These are phyloP conservation scores for Tapirus terrestris DNA, from an alignment of 2,113 vertebrate species.

Conservation along the genomic window DNA sequence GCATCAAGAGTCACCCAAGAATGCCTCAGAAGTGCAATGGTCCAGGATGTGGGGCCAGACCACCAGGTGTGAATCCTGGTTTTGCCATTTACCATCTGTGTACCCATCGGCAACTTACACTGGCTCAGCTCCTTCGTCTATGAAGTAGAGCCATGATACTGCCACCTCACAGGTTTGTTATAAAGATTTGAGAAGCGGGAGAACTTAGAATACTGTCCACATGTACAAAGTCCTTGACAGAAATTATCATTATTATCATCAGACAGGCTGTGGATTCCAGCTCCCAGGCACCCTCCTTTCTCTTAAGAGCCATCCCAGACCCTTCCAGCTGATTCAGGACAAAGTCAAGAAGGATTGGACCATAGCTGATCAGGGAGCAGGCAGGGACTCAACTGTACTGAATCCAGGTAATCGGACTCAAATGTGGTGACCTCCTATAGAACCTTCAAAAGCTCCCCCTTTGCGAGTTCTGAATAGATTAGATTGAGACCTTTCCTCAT, in stretches of 20 bases:
- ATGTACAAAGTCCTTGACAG: not conserved
- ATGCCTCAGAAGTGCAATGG: not conserved
- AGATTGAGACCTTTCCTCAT: not conserved
- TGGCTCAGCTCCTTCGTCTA: not conserved
- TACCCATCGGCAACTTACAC: not conserved
- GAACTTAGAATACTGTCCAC: not conserved
- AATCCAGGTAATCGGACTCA: not conserved
- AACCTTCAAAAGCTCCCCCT: not conserved
- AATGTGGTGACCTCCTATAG: not conserved
- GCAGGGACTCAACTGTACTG: not conserved
- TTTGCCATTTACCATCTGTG: not conserved
- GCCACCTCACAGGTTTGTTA: not conserved
- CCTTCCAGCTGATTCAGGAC: not conserved
- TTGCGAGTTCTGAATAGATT: not conserved
- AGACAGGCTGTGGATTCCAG: not conserved
- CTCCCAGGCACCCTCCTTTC: not conserved
- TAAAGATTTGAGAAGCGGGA: not conserved
- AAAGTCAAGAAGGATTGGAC: not conserved
- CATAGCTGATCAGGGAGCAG: not conserved
- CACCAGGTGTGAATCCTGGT: not conserved
- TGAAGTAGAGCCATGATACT: too few species aligned
- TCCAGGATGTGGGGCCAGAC: not conserved
- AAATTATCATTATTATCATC: not conserved
- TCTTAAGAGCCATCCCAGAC: not conserved
- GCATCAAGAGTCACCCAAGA: not conserved